Base-by-base conservation (phyloP, 2,797 vertebrate genomes). In the Poeciliopsis paucimaculata region DNA sequence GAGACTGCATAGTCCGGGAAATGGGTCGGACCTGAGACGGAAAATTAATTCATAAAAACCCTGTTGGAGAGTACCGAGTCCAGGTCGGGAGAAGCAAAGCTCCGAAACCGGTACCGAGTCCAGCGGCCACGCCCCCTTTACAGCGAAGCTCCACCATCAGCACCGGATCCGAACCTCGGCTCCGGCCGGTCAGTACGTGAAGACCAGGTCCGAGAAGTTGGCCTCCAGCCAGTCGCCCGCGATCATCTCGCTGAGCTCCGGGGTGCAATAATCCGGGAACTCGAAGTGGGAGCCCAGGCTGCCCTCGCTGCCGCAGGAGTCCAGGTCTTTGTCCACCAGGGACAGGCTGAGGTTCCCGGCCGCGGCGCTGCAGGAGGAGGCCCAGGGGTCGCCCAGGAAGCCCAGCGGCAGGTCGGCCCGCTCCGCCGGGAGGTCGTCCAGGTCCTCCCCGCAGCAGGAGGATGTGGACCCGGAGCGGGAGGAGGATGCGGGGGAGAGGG, bases 231-330 rank as follows among this genome's bases (percentile, higher is more conserved):
- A 98, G 95, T 97, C 97, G 64, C 97, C 98, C 2, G 98, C 96
- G 84, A 99, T 99, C 98, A 99, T 98, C 89, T 98, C 96, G 91
- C 97, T 98, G 84, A 99, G 96, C 95, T 98, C 97, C 2, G 97
- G 97, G 81, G 97, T 98, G 95, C 97, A 99, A 88, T 98, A 96
- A 90, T 99, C 98, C 90, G 98, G 98, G 92, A 99, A 99, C 75
- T 99, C 98, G 90, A 99, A 99, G 94, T 99, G 98, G 11, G 98
- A 99, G 45, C 97, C 95, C 82, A 97, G 94, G 91, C 96, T 97
- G 80, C 96, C 97, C 92, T 97, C 97, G 87, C 96, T 97, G 77
- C 83, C 4, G 95, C 96, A 96, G 82, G 96, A 97, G 93, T 98
- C 98, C 95, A 98, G 93, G 92, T 98, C 98, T 77, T 97, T 96